Percentiles rank a stretch among this genome's conserved stretches.
Evolutionary conservation across 2,888 invertebrate species (phyloP).

Genomic region (Pandemis cinnamomeana): DNA sequence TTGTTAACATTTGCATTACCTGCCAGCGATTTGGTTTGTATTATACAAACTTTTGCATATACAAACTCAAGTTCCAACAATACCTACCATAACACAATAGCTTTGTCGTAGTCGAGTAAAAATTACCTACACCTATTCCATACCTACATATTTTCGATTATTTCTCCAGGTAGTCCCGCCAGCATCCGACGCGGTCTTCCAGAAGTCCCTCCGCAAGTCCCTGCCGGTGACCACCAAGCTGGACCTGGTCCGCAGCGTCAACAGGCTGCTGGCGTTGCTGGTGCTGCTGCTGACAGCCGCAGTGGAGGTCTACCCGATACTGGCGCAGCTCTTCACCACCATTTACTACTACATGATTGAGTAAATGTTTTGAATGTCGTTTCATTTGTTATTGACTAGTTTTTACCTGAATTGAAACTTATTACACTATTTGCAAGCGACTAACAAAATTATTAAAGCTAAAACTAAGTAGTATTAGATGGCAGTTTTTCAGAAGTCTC

Average conservation of each 20-base stretch:
- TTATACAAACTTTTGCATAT: too few species aligned
- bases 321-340: slow-evolving; percentile 50
- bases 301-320: slow-evolving; percentile 67
- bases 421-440: too few species aligned
- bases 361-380: slow-evolving; percentile 40
- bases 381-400: neutral
- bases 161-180: slow-evolving; percentile 69
- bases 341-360: slow-evolving; percentile 52
- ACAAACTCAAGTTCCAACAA: too few species aligned
- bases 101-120: too few species aligned
- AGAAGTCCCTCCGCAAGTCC: slow-evolving; percentile 67
- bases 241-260: slow-evolving; percentile 62
- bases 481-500: too few species aligned
- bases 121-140: too few species aligned
- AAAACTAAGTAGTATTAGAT: too few species aligned
- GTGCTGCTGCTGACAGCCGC: slow-evolving; percentile 58
- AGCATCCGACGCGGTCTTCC: slow-evolving; percentile 48
- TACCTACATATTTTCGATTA: too few species aligned
- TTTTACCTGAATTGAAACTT: neutral
- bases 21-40: too few species aligned
- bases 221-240: slow-evolving; percentile 52
- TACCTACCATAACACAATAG: too few species aligned
- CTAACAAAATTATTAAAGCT: too few species aligned
- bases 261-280: slow-evolving; percentile 58
- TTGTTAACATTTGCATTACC: too few species aligned